These are phyloP conservation scores for Pollachius pollachius DNA, from an alignment of 2,113 vertebrate species.

Conservation along the genomic window DNA sequence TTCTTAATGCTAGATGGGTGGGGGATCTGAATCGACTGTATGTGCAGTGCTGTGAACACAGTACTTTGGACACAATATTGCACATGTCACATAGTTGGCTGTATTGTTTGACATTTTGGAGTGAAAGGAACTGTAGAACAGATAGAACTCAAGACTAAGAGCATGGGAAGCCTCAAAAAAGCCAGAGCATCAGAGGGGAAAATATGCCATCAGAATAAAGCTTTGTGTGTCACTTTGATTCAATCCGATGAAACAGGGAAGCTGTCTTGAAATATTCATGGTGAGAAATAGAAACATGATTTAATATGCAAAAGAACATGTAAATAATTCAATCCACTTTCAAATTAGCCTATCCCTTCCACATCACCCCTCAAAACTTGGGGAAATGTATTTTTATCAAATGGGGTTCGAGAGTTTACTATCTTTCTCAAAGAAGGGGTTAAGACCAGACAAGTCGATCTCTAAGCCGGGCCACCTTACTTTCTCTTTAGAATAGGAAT, in stretches of 20 bases:
- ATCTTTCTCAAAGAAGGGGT: background rate
- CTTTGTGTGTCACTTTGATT: slow-evolving; percentile 57
- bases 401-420: background rate
- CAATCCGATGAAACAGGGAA: slow-evolving; percentile 57
- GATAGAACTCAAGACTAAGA: slow-evolving; percentile 5
- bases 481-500: background rate
- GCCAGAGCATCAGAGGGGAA: slow-evolving; percentile 6
- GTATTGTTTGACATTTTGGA: too few relatives aligned
- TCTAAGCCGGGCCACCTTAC: too few relatives aligned
- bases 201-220: slow-evolving; percentile 31
- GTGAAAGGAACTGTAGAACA: too few relatives aligned
- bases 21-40: too few relatives aligned
- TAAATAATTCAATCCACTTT: slow-evolving; percentile 71
- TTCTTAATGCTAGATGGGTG: too few relatives aligned
- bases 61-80: background rate
- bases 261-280: slow-evolving; percentile 65
- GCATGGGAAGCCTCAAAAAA: slow-evolving; percentile 11
- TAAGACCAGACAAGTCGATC: background rate
- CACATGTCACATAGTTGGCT: too few relatives aligned
- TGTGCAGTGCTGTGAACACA: background rate
- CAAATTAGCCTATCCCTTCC: slow-evolving; percentile 47
- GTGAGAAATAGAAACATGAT: slow-evolving; percentile 71
- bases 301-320: slow-evolving; percentile 68
- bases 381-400: background rate
- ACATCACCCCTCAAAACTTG: background rate